phyloP scores from a whole-genome alignment of 2,797 vertebrate species.

The Loris lydekkerianus region DNA sequence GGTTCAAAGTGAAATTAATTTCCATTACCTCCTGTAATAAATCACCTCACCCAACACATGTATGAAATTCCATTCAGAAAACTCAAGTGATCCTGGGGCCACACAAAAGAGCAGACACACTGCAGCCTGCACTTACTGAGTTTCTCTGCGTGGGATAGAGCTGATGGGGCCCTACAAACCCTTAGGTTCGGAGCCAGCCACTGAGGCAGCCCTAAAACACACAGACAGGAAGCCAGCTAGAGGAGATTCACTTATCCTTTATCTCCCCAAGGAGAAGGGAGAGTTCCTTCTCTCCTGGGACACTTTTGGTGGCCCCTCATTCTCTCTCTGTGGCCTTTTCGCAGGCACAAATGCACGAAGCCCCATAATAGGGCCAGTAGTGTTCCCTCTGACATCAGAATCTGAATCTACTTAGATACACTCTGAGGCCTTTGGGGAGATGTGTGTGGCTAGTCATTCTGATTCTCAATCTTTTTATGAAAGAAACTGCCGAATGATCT shows the following conservation, averaged over 20 bases:
- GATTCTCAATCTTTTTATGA: conserved; percentile 32
- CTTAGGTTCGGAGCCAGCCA: background rate
- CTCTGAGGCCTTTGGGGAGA: background rate
- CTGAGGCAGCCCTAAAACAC: background rate
- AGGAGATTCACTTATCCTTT: too few relatives aligned
- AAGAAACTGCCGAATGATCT: background rate
- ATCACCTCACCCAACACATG: conserved; percentile 66
- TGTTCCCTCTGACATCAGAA: background rate
- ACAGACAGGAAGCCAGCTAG: background rate
- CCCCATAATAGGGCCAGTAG: background rate
- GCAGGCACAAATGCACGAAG: background rate
- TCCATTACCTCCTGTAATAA: conserved; percentile 79
- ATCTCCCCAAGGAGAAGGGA: background rate
- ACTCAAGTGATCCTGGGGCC: conserved; percentile 67
- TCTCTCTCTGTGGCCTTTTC: background rate
- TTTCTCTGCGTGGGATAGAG: conserved; percentile 68
- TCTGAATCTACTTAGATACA: conserved; percentile 16
- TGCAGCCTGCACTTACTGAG: conserved; percentile 40
- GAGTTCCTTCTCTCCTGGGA: background rate
- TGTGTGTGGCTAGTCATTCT: conserved; percentile 41
- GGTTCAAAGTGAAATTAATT: conserved; percentile 83
- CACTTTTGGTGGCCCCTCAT: background rate
- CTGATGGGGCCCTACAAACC: conserved; percentile 48
- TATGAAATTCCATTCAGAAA: conserved; percentile 78
- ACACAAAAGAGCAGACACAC: background rate